Evolutionary conservation across 2,888 invertebrate species (phyloP).

Genomic region (Eulithis prunata): DNA sequence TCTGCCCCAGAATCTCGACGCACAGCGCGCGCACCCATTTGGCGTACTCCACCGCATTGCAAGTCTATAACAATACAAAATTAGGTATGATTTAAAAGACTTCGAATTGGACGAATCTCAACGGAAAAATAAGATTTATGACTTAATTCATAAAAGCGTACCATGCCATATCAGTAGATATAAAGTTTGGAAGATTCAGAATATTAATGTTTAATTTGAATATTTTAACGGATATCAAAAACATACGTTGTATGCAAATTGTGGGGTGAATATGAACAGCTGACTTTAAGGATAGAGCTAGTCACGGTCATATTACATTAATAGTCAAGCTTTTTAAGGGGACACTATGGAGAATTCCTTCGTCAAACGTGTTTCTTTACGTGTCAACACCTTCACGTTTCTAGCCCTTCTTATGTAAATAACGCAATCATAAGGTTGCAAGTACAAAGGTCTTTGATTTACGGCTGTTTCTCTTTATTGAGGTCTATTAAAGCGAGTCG

Average conservation of each 20-base stretch:
- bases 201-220: slow-evolving; percentile 42
- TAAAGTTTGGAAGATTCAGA: slow-evolving; percentile 45
- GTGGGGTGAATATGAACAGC: slow-evolving; percentile 58
- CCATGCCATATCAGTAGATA: slow-evolving; percentile 6
- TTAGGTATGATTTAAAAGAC: slow-evolving; percentile 48
- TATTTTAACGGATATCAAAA: slow-evolving; percentile 44
- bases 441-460: slow-evolving; percentile 77
- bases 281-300: slow-evolving; percentile 60
- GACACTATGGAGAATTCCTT: slow-evolving; percentile 42
- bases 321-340: slow-evolving; percentile 47
- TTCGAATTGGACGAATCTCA: slow-evolving; percentile 31
- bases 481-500: slow-evolving; percentile 77
- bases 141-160: slow-evolving; percentile 47
- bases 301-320: slow-evolving; percentile 58
- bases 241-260: slow-evolving; percentile 44
- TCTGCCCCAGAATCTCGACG: slow-evolving; percentile 89
- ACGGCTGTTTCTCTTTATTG: slow-evolving; percentile 75
- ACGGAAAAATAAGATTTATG: slow-evolving; percentile 50
- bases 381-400: slow-evolving; percentile 80
- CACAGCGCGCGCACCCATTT: slow-evolving; percentile 90
- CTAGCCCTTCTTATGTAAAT: slow-evolving; percentile 81
- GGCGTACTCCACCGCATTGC: slow-evolving; percentile 88
- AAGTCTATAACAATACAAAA: slow-evolving; percentile 84
- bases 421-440: slow-evolving; percentile 71
- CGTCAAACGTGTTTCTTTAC: slow-evolving; percentile 71